phyloP scores from a whole-genome alignment of 2,113 vertebrate genomes.

The Eulemur rufifrons region DNA sequence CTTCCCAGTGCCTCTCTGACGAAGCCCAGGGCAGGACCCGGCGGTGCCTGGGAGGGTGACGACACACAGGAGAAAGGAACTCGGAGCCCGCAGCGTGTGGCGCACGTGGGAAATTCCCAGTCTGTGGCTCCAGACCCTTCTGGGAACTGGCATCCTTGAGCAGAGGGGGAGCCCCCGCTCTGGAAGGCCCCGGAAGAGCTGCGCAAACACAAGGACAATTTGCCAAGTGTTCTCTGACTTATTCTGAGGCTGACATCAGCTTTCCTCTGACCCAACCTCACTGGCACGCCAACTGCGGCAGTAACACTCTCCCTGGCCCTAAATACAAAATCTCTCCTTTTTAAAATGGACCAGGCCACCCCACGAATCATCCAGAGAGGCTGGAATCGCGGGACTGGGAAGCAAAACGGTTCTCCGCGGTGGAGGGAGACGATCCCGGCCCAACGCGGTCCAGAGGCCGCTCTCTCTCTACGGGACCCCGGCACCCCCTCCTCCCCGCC shows the following conservation, averaged over 20 bases:
- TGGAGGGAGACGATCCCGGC: neutral
- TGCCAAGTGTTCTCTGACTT: neutral
- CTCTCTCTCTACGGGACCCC: neutral
- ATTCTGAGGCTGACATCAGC: neutral
- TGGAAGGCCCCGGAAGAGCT: neutral
- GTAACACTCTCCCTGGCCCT: neutral
- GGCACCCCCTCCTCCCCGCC: neutral
- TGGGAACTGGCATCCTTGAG: neutral
- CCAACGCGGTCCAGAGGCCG: neutral
- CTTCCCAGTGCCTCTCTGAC: neutral
- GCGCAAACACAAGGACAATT: neutral
- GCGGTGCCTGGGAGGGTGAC: neutral
- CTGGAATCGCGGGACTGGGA: neutral
- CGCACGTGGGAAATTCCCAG: neutral
- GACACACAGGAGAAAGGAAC: neutral
- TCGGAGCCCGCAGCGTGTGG: accelerated
- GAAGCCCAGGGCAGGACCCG: neutral
- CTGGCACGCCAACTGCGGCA: neutral
- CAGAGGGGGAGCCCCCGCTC: neutral
- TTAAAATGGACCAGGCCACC: neutral
- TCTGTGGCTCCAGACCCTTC: neutral
- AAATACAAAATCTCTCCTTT: neutral
- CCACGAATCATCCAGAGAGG: neutral
- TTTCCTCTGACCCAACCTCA: neutral
- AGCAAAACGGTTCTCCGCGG: neutral